Evolutionary conservation across 2,888 invertebrate genomes (phyloP).

Genomic region (Argynnis bischoffii): DNA sequence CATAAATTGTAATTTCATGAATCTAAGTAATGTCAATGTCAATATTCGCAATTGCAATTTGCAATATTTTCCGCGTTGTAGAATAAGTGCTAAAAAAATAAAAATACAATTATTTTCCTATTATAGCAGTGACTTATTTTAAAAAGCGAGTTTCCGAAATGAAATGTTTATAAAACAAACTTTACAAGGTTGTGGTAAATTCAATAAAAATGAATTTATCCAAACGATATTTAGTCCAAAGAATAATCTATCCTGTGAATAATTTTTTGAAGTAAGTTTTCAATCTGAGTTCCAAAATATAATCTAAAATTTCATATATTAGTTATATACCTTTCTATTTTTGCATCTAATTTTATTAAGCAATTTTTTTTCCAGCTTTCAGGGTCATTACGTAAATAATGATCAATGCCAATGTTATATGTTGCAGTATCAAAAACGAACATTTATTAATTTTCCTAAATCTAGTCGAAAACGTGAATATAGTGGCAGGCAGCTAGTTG

Average conservation of each 20-base stretch:
- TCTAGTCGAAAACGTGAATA: slow-evolving; percentile 84
- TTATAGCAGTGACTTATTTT: background rate
- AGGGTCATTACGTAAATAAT: slow-evolving; percentile 79
- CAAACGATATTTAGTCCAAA: slow-evolving; percentile 28
- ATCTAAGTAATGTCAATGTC: background rate
- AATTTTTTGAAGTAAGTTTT: slow-evolving; percentile 27
- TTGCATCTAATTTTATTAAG: background rate
- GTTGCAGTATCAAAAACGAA: slow-evolving; percentile 53
- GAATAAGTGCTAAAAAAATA: background rate
- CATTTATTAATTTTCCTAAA: slow-evolving; percentile 66
- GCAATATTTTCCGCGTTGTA: background rate
- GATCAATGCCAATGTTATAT: slow-evolving; percentile 64
- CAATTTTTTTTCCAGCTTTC: slow-evolving; percentile 58
- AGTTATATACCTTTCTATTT: background rate
- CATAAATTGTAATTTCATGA: no score
- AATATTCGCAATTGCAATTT: background rate
- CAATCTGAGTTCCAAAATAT: background rate
- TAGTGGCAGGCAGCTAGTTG: slow-evolving; percentile 87
- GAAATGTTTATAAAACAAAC: background rate
- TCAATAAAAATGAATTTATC: slow-evolving; percentile 30
- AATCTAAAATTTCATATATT: background rate
- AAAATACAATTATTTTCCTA: background rate
- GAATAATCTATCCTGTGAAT: slow-evolving; percentile 12
- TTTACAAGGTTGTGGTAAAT: background rate
- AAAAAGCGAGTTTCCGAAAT: background rate